Percentiles rank a stretch among this genome's conserved stretches.
Evolutionary conservation across 2,888 invertebrate species (phyloP).

Genomic region (Drosophila macrospina): DNA sequence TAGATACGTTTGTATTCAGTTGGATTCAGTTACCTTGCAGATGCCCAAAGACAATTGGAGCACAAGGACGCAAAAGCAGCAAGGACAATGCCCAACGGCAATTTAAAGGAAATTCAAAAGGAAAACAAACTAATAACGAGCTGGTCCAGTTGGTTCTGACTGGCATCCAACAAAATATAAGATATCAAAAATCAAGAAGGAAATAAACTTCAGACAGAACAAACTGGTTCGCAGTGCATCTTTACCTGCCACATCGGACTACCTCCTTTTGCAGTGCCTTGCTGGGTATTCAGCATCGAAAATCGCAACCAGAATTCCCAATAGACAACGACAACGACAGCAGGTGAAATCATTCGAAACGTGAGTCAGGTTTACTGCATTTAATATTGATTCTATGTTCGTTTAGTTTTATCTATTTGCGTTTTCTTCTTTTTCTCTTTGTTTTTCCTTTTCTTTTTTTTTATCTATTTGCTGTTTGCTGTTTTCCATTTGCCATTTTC

Average conservation of each 20-base stretch:
- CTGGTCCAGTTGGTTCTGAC: not conserved
- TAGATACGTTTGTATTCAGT: constrained; percentile 10
- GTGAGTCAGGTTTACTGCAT: constrained; percentile 13
- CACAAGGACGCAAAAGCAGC: constrained; percentile 12
- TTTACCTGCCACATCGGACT: not conserved
- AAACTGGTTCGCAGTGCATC: too few relatives aligned
- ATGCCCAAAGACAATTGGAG: constrained; percentile 13
- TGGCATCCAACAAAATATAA: too few relatives aligned
- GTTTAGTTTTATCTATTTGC: not conserved
- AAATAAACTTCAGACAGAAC: too few relatives aligned
- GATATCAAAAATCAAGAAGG: not conserved
- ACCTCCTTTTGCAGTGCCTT: not conserved
- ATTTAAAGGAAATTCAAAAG: constrained; percentile 21
- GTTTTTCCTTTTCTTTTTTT: not conserved
- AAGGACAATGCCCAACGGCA: constrained; percentile 24
- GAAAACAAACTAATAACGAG: not conserved
- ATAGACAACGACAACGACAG: constrained; percentile 3
- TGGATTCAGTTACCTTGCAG: constrained; percentile 25
- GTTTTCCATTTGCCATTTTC: not conserved
- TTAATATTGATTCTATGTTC: constrained; percentile 44
- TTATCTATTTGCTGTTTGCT: constrained; percentile 11
- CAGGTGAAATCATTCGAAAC: constrained; percentile 13
- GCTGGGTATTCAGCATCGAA: constrained; percentile 1
- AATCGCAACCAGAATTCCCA: not conserved
- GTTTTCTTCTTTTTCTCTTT: constrained; percentile 16